Base-by-base conservation (phyloP, 2,113 vertebrate genomes). In the Eulemur macaco region DNA sequence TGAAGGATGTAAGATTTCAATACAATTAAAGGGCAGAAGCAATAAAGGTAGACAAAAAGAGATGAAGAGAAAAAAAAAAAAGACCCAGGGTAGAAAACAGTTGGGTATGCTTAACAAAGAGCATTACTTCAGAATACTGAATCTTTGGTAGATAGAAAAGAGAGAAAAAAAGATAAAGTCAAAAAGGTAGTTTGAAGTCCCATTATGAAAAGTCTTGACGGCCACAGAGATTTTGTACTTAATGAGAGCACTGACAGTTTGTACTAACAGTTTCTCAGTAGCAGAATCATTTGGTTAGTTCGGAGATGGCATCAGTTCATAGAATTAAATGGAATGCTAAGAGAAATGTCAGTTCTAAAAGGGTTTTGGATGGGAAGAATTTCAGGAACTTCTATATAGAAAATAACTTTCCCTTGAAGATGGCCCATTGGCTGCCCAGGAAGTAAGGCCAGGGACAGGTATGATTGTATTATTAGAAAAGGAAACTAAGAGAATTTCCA, bases 331-430 rank as follows among this genome's bases (percentile, higher is more conserved):
- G 25, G n/a, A 54, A 6, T 73, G 23, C 45, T 89, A 83, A 86
- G 15, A 89, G 52, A 78, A 92, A 89, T 64, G 21, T 58, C 27
- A 20, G 15, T 58, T 78, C 86, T 45, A n/a, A 58, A 60, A 71
- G 11, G 39, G 15, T 63, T 94, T 92, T 68, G 54, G 31, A 74
- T 25, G 68, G 34, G 60, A 95, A 95, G 47, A 80, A 94, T 82
- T 80, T 82, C n/a, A 81, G 71, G 39, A 91, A 87, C 39, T 71
- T 89, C 23, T 11, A 74, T 34, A 31, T 47, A 56, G 73, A 89
- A 93, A 97, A 74, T 27, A 88, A 94, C 42, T 80, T 73, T 93
- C 23, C n/a, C 10, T 93, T 89, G 64, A 86, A 93, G 23, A 84
- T 39, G 21, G 37, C 27, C 47, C 37, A 78, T 66, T 50, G 80